phyloP scores from a whole-genome alignment of 2,888 invertebrate genomes.

The Stegophylla sp. region DNA sequence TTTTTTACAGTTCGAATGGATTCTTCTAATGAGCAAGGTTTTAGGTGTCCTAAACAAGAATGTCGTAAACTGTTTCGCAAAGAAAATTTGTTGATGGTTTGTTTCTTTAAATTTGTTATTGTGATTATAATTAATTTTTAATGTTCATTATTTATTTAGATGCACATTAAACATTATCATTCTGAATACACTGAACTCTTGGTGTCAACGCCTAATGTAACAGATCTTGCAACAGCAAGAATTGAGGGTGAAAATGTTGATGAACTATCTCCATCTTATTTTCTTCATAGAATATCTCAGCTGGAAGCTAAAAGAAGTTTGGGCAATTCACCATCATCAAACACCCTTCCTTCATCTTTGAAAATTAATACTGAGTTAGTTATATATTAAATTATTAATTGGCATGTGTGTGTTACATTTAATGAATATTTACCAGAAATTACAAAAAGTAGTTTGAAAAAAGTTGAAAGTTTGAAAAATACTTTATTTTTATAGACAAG shows the following conservation, averaged over 20 bases:
- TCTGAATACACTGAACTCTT: conserved; percentile 78
- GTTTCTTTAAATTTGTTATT: conserved; percentile 28
- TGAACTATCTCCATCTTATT: conserved; percentile 60
- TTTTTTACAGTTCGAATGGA: conserved; percentile 41
- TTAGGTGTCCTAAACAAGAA: conserved; percentile 78
- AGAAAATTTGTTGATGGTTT: conserved; percentile 79
- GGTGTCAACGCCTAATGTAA: conserved; percentile 83
- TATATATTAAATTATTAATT: not conserved
- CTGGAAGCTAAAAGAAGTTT: conserved; percentile 58
- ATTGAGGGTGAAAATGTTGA: conserved; percentile 61
- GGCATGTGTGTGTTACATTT: too few relatives aligned
- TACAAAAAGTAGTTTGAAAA: not conserved
- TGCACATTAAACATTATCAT: conserved; percentile 95
- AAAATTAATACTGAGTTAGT: conserved; percentile 30
- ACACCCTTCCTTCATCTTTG: not conserved
- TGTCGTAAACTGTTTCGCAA: conserved; percentile 91
- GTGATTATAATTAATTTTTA: too few relatives aligned
- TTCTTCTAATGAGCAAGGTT: conserved; percentile 49
- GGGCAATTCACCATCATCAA: conserved; percentile 7
- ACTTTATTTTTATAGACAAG: conserved; percentile 26
- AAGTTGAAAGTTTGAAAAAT: too few relatives aligned
- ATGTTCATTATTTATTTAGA: conserved; percentile 65
- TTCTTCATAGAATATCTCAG: conserved; percentile 60
- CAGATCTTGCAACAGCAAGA: conserved; percentile 83
- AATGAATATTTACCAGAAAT: too few relatives aligned